Conservation (phyloP, 2,797 vertebrate genomes). For the Iguana delicatissima region DNA sequence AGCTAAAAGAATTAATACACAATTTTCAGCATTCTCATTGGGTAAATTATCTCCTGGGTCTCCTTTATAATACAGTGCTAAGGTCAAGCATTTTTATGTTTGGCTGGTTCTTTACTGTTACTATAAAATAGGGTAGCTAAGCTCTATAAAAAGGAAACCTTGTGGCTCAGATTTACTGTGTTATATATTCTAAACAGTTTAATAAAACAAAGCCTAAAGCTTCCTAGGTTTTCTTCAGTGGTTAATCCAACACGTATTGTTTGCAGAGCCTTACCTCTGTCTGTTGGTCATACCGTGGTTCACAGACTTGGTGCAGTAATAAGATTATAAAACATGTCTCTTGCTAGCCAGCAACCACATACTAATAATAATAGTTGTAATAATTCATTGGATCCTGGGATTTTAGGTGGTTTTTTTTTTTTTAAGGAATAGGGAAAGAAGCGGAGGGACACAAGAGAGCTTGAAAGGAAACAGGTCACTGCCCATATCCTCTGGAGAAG, state of each 20-base stretch:
- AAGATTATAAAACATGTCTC: slow-evolving; percentile 78
- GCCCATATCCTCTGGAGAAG: background rate
- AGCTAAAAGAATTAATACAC: slow-evolving; percentile 37
- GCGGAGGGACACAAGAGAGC: slow-evolving; percentile 23
- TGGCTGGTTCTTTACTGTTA: slow-evolving; percentile 72
- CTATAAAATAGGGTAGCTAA: slow-evolving; percentile 69
- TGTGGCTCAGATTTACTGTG: slow-evolving; percentile 67
- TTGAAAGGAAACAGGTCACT: slow-evolving; percentile 59
- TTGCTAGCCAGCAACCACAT: slow-evolving; percentile 73
- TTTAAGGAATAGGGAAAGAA: slow-evolving; percentile 57
- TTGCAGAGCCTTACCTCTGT: slow-evolving; percentile 44
- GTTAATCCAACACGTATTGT: slow-evolving; percentile 63
- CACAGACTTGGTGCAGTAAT: slow-evolving; percentile 69
- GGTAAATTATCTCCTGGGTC: slow-evolving; percentile 36
- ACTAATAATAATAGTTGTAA: slow-evolving; percentile 71
- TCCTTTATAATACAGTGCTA: slow-evolving; percentile 36
- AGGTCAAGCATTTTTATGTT: slow-evolving; percentile 66
- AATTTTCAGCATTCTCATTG: slow-evolving; percentile 30
- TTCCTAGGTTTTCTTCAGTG: slow-evolving; percentile 61
- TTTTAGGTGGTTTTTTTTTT: slow-evolving; percentile 57
- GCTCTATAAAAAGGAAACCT: slow-evolving; percentile 71
- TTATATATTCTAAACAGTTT: slow-evolving; percentile 68
- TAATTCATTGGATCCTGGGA: slow-evolving; percentile 71
- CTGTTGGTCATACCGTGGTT: slow-evolving; percentile 57
- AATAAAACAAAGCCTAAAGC: slow-evolving; percentile 73